These are phyloP conservation scores for Carollia perspicillata DNA, from an alignment of 2,113 vertebrate species.

Conservation along the genomic window DNA sequence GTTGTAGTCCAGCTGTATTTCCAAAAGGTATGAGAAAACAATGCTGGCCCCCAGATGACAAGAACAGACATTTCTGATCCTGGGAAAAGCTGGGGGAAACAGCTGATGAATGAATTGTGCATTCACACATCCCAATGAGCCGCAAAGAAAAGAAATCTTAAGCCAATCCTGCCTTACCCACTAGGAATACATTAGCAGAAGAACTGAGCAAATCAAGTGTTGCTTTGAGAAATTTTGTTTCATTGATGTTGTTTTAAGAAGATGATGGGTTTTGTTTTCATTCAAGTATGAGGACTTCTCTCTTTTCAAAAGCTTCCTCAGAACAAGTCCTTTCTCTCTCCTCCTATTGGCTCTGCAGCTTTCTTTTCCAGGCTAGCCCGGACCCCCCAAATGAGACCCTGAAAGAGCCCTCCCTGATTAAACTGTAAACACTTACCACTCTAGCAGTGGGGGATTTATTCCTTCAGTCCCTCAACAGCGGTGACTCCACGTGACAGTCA, in stretches of 20 bases:
- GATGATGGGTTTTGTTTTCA: background rate
- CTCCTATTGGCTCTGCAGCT: background rate
- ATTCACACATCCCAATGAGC: constrained; percentile 24
- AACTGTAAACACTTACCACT: constrained; percentile 10
- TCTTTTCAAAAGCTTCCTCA: constrained; percentile 11
- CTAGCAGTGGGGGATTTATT: background rate
- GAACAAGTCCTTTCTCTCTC: background rate
- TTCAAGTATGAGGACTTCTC: background rate
- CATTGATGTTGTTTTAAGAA: constrained; percentile 7
- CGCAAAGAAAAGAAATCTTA: background rate
- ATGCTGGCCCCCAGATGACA: constrained; percentile 59
- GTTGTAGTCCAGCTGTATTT: constrained; percentile 66
- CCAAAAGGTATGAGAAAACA: constrained; percentile 67
- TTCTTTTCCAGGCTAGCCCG: background rate
- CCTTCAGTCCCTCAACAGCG: background rate
- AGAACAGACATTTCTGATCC: constrained; percentile 60
- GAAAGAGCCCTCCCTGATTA: background rate
- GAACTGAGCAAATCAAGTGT: background rate
- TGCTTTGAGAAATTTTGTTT: constrained; percentile 44
- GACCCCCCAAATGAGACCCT: background rate
- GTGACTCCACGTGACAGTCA: background rate
- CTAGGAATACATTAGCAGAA: background rate
- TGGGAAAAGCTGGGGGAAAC: constrained; percentile 47
- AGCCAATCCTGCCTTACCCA: background rate
- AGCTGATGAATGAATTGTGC: constrained; percentile 60